phyloP scores from a whole-genome alignment of 2,113 vertebrate genomes.

The Tichodroma muraria region DNA sequence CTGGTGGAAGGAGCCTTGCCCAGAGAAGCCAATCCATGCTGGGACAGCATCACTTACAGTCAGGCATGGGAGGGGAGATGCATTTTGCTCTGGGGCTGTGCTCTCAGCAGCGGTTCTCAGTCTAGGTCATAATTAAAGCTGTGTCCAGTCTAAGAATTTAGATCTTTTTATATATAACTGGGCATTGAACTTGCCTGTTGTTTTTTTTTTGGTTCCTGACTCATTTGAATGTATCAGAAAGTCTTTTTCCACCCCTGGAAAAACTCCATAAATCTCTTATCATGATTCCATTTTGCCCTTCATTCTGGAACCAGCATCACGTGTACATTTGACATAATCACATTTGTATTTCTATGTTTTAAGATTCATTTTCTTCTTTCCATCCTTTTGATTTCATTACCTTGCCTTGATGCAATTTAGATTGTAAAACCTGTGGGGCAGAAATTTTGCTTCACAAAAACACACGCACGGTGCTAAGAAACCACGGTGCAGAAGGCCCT shows the following conservation, averaged over 20 bases:
- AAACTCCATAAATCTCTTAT: background rate
- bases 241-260: background rate
- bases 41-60: background rate
- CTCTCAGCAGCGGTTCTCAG: fast-evolving
- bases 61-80: background rate
- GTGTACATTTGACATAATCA: background rate
- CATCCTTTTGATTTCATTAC: background rate
- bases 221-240: background rate
- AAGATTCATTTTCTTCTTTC: background rate
- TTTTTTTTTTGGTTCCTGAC: background rate
- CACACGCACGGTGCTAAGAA: background rate
- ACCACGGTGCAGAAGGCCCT: background rate
- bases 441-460: background rate
- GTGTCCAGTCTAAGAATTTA: background rate
- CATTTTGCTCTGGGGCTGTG: background rate
- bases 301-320: background rate
- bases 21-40: background rate
- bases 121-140: background rate
- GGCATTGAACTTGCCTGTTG: background rate
- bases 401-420: background rate
- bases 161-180: background rate
- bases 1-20: background rate
- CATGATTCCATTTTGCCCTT: background rate
- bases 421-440: background rate
- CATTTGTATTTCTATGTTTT: background rate